These are phyloP conservation scores for Caenorhabditis latens DNA, from an alignment of 1,140 invertebrate genomes.

Conservation along the genomic window DNA sequence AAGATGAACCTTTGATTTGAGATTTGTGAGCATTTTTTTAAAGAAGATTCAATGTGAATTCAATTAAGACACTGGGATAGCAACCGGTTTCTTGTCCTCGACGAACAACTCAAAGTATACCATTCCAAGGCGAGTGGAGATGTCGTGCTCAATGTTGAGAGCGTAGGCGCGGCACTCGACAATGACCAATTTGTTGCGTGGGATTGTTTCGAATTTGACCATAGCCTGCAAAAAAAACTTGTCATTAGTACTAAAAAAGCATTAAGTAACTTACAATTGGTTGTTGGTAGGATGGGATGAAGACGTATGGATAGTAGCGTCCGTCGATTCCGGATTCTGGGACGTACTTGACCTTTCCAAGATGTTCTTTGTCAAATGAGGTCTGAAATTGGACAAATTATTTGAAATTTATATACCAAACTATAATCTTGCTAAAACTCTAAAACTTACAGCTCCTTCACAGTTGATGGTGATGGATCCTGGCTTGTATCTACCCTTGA, in stretches of 20 bases:
- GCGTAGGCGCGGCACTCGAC: slow-evolving; percentile 77
- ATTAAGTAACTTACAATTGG: slow-evolving; percentile 72
- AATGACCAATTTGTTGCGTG: slow-evolving; percentile 75
- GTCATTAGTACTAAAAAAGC: background rate
- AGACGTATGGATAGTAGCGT: slow-evolving; percentile 75
- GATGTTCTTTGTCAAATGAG: slow-evolving; percentile 71
- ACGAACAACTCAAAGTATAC: slow-evolving; percentile 72
- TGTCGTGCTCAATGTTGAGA: slow-evolving; percentile 74
- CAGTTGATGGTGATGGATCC: slow-evolving; percentile 74
- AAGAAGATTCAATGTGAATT: background rate
- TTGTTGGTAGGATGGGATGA: slow-evolving; percentile 76
- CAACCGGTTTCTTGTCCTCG: slow-evolving; percentile 58
- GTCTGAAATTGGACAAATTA: slow-evolving; percentile 66
- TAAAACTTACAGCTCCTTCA: slow-evolving; percentile 73
- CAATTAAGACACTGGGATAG: background rate
- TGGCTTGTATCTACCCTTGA: slow-evolving; percentile 72
- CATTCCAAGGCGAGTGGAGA: slow-evolving; percentile 70
- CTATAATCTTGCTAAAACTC: too few relatives aligned
- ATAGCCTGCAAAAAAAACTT: slow-evolving; percentile 70
- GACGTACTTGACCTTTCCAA: slow-evolving; percentile 73
- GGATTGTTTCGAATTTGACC: slow-evolving; percentile 76
- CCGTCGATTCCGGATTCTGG: slow-evolving; percentile 74
- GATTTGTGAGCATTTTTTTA: background rate
- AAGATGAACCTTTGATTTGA: background rate
- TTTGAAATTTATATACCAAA: too few relatives aligned